These are phyloP conservation scores for Elaeidobius kamerunicus DNA, from an alignment of 2,888 invertebrate species.

Conservation along the genomic window DNA sequence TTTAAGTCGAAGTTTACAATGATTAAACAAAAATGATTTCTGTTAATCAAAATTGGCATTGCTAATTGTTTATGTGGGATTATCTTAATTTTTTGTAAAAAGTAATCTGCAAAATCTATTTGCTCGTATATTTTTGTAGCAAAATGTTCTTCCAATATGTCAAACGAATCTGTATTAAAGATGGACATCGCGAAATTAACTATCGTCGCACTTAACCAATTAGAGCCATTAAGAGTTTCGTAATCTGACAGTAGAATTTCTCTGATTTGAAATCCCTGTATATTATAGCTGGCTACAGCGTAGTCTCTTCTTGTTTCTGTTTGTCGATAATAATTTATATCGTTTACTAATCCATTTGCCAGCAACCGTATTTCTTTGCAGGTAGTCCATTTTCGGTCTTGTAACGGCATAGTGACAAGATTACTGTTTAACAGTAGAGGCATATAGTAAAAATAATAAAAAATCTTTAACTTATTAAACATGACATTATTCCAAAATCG, in stretches of 20 bases:
- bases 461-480: neutral
- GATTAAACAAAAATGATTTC: neutral
- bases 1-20: neutral
- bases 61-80: no score
- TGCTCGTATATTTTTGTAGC: neutral
- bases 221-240: no score
- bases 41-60: constrained; percentile 1
- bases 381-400: no score
- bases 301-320: no score
- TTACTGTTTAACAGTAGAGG: neutral
- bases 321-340: neutral
- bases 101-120: neutral
- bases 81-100: neutral
- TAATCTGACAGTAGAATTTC: neutral
- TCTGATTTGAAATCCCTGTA: neutral
- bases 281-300: no score
- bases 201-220: no score
- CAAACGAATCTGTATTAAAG: neutral
- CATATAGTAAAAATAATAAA: constrained; percentile 5
- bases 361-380: no score
- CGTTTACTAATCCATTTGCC: neutral
- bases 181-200: no score
- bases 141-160: constrained; percentile 1
- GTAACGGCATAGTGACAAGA: no score
- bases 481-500: constrained; percentile 1